Evolutionary conservation across 2,797 vertebrate genomes (phyloP).

Genomic region (Anomalospiza imberbis): DNA sequence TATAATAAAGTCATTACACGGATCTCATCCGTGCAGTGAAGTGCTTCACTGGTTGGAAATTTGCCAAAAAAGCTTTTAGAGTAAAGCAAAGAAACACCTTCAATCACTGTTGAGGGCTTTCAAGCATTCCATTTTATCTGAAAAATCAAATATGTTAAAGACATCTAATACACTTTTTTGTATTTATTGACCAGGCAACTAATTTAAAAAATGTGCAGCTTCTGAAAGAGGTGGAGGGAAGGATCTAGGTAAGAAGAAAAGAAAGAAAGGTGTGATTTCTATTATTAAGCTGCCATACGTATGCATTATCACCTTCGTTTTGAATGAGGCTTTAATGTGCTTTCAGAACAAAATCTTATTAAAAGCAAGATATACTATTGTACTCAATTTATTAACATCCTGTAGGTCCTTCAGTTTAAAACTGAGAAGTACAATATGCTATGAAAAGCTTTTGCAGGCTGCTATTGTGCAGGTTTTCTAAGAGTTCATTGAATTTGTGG

Average conservation of each 20-base stretch:
- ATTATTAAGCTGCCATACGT: not conserved
- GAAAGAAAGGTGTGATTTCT: conserved; percentile 17
- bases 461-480: not conserved
- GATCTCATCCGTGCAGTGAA: not conserved
- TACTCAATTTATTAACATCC: conserved; percentile 45
- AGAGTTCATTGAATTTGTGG: not conserved
- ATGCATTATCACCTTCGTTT: conserved; percentile 20
- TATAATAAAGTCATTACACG: not conserved
- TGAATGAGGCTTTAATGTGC: conserved; percentile 19
- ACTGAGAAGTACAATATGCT: not conserved
- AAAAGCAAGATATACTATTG: conserved; percentile 39
- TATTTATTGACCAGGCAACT: conserved; percentile 29
- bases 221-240: not conserved
- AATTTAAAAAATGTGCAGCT: conserved; percentile 1
- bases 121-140: conserved; percentile 5
- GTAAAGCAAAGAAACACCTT: not conserved
- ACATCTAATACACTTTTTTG: not conserved
- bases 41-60: not conserved
- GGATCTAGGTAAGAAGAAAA: not conserved
- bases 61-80: conserved; percentile 16
- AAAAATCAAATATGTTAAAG: conserved; percentile 23
- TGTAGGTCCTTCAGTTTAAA: not conserved
- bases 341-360: conserved; percentile 43
- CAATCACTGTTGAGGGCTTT: not conserved
- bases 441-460: not conserved